These are phyloP conservation scores for Apotomis turbidana DNA, from an alignment of 2,888 invertebrate species.

Conservation along the genomic window DNA sequence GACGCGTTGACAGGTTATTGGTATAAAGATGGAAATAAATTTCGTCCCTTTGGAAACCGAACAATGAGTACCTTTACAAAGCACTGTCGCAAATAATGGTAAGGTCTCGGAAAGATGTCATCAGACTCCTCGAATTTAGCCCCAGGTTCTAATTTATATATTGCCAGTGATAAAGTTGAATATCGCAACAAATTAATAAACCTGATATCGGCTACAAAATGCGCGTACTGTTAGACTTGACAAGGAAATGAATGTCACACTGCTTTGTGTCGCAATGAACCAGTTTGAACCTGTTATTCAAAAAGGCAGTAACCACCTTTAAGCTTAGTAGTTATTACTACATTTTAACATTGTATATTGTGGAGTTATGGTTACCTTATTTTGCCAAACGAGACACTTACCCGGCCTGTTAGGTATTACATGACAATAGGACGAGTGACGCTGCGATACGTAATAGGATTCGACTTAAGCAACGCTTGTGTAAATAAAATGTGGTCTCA, in stretches of 20 bases:
- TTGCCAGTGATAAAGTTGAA: conserved; percentile 41
- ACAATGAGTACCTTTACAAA: too few relatives aligned
- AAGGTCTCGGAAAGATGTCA: not conserved
- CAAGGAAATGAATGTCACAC: conserved; percentile 60
- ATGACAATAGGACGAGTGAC: conserved; percentile 41
- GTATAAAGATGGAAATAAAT: too few relatives aligned
- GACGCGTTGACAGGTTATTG: too few relatives aligned
- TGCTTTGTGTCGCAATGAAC: conserved; percentile 56
- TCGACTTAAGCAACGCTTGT: conserved; percentile 25
- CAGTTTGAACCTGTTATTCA: conserved; percentile 25
- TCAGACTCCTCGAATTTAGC: conserved; percentile 21
- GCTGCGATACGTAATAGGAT: conserved; percentile 36
- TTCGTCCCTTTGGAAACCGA: too few relatives aligned
- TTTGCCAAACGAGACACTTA: conserved; percentile 34
- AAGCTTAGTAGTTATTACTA: conserved; percentile 17
- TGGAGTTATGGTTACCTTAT: conserved; percentile 39
- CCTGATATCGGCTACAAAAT: conserved; percentile 45
- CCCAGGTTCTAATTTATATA: conserved; percentile 15
- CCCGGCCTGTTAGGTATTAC: conserved; percentile 38
- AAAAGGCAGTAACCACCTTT: conserved; percentile 48
- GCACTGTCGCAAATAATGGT: too few relatives aligned
- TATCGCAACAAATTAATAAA: conserved; percentile 49
- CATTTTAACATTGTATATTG: conserved; percentile 2
- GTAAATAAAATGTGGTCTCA: conserved; percentile 20
- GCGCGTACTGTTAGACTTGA: conserved; percentile 51